A percentile compares a stretch with the other conserved stretches of the same genome.
Conservation (phyloP, 2,888 invertebrate genomes). For the Ormyrus thymus region DNA sequence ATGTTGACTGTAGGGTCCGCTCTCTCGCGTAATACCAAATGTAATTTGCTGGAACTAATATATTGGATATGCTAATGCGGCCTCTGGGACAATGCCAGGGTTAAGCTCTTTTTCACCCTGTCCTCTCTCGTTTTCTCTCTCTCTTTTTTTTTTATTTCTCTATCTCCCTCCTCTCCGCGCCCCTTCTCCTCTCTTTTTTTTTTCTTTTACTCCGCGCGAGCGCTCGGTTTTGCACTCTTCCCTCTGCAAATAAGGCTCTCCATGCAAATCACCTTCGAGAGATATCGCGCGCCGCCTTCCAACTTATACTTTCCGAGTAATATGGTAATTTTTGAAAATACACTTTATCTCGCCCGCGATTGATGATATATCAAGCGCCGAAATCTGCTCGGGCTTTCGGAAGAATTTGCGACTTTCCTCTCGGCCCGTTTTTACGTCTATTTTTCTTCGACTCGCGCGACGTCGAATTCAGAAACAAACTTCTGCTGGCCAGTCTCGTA, state of each 20-base stretch:
- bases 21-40: conserved; percentile 37
- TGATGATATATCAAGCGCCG: neutral
- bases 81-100: conserved; percentile 51
- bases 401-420: too few relatives aligned
- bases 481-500: too few relatives aligned
- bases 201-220: neutral
- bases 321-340: conserved; percentile 18
- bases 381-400: too few relatives aligned
- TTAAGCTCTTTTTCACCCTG: conserved; percentile 43
- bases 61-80: conserved; percentile 51
- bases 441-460: too few relatives aligned
- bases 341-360: conserved; percentile 4
- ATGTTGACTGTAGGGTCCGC: conserved; percentile 10
- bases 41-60: conserved; percentile 51
- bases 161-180: neutral
- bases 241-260: conserved; percentile 21
- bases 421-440: too few relatives aligned
- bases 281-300: conserved; percentile 21
- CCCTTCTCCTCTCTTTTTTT: too few relatives aligned
- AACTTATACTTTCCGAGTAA: conserved; percentile 12
- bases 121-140: neutral
- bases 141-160: neutral
- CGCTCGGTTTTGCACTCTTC: neutral
- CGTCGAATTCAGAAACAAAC: too few relatives aligned
- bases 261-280: conserved; percentile 34